phyloP scores from a whole-genome alignment of 2,797 vertebrate species.

The Rhinophrynus dorsalis region DNA sequence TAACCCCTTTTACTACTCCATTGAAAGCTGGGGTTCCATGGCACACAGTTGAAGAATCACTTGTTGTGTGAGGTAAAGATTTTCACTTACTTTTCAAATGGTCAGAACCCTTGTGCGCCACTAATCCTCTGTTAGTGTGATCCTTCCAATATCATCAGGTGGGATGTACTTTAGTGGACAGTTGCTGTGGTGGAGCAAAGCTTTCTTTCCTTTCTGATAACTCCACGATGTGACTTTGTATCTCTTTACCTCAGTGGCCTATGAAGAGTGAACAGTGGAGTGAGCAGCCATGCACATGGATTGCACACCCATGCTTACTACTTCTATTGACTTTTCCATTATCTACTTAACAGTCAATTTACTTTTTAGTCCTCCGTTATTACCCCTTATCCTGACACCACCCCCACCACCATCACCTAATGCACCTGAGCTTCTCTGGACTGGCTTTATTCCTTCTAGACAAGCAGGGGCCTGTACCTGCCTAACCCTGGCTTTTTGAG shows the following conservation, averaged over 20 bases:
- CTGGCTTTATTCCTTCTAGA: slow-evolving; percentile 43
- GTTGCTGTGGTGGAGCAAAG: neutral
- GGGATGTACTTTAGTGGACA: neutral
- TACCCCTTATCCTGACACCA: neutral
- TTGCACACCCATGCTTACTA: neutral
- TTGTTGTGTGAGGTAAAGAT: no score
- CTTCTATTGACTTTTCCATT: neutral
- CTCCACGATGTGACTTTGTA: neutral
- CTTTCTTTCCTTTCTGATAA: neutral
- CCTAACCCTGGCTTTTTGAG: slow-evolving; percentile 38
- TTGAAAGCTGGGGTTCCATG: no score
- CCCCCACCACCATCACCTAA: slow-evolving; percentile 4
- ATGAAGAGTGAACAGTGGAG: neutral
- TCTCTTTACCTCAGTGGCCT: neutral
- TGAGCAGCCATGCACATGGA: neutral
- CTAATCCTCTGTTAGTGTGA: neutral
- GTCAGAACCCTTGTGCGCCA: slow-evolving; percentile 3
- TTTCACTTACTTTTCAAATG: slow-evolving; percentile 34
- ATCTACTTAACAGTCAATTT: neutral
- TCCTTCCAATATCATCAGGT: neutral
- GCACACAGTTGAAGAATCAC: no score
- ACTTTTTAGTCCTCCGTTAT: neutral
- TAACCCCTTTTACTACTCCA: no score
- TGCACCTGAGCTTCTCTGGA: slow-evolving; percentile 39
- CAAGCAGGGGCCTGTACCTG: slow-evolving; percentile 49